Conservation (phyloP, 2,888 invertebrate species). For the Erebia ligea region DNA sequence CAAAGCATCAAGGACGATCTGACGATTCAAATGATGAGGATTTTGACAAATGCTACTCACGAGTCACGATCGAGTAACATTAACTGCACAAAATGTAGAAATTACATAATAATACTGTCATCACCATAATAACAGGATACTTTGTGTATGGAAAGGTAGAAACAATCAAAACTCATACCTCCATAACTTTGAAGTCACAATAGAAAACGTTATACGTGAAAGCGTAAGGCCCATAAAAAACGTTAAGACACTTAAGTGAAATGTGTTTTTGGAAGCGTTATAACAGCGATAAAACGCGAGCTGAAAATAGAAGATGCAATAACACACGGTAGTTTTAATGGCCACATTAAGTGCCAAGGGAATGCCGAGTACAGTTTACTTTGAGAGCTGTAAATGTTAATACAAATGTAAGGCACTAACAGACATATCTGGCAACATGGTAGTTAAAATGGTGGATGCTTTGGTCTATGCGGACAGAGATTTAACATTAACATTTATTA, state of each 20-base stretch:
- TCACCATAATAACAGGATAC: too few species aligned
- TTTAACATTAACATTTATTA: neutral
- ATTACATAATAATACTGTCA: too few species aligned
- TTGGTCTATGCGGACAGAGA: neutral
- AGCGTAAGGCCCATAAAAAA: constrained; percentile 41
- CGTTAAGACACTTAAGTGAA: constrained; percentile 43
- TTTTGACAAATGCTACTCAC: too few species aligned
- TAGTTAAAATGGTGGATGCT: constrained; percentile 37
- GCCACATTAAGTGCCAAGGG: constrained; percentile 53
- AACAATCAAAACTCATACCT: too few species aligned
- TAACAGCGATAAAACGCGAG: constrained; percentile 51
- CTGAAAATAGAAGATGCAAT: constrained; percentile 58
- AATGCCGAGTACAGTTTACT: constrained; percentile 57
- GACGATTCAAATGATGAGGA: too few species aligned
- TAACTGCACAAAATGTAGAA: too few species aligned
- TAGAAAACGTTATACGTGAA: constrained; percentile 10
- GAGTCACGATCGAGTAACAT: too few species aligned
- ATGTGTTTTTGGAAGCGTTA: constrained; percentile 47
- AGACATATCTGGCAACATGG: constrained; percentile 34
- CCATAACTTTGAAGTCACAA: neutral
- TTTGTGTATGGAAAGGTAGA: too few species aligned
- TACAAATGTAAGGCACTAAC: constrained; percentile 48
- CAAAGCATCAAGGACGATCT: too few species aligned
- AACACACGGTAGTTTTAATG: constrained; percentile 58
- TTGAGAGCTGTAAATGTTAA: constrained; percentile 56